Evolutionary conservation across 2,113 vertebrate genomes (phyloP).

Genomic region (Labrus mixtus): DNA sequence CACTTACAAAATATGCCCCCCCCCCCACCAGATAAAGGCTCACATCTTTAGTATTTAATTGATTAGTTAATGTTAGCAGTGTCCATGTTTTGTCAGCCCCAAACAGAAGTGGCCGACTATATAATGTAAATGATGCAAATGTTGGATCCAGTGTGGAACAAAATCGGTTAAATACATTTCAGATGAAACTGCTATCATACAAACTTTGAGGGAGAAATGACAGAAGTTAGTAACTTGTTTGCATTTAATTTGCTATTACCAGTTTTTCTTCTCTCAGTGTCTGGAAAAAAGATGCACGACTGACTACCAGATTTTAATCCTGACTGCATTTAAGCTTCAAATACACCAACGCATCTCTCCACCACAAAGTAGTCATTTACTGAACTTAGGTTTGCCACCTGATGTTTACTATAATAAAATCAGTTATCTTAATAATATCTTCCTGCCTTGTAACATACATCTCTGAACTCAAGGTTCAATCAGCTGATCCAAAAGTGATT

Average conservation of each 20-base stretch:
- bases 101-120: neutral
- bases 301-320: constrained; percentile 24
- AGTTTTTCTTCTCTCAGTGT: constrained; percentile 10
- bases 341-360: constrained; percentile 1
- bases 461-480: neutral
- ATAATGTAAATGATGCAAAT: neutral
- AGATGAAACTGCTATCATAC: neutral
- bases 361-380: neutral
- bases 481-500: neutral
- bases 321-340: constrained; percentile 5
- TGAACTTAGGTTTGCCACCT: neutral
- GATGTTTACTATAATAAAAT: neutral
- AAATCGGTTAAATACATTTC: constrained; percentile 22
- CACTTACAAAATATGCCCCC: neutral
- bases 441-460: neutral
- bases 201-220: constrained; percentile 4
- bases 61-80: neutral
- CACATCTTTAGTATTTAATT: neutral
- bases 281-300: constrained; percentile 27
- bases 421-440: neutral
- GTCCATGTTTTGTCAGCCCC: neutral
- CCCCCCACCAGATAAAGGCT: neutral
- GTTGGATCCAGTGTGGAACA: neutral
- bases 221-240: constrained; percentile 29
- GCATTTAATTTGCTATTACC: neutral